Percentiles rank a stretch among this genome's conserved stretches.
These are phyloP conservation scores for Miichthys miiuy DNA, from an alignment of 2,797 vertebrate species.

Conservation along the genomic window DNA sequence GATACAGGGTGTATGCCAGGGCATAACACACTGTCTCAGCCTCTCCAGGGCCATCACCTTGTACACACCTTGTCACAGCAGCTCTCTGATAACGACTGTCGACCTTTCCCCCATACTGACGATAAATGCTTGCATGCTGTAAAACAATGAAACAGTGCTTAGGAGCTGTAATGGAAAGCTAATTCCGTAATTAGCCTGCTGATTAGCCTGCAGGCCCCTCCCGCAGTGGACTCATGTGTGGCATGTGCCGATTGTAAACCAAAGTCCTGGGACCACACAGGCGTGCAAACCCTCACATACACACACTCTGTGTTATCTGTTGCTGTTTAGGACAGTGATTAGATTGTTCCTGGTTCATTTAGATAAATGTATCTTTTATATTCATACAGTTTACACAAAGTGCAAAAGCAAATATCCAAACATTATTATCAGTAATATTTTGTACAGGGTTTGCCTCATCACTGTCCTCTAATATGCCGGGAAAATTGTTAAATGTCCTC, in stretches of 20 bases:
- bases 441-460: not conserved
- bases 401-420: not conserved
- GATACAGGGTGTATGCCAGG: not conserved
- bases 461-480: not conserved
- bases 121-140: constrained; percentile 67
- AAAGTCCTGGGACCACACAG: constrained; percentile 75
- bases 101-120: constrained; percentile 67
- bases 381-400: not conserved
- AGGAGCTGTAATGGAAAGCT: constrained; percentile 79
- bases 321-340: constrained; percentile 19
- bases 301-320: constrained; percentile 29
- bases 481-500: constrained; percentile 1
- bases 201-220: constrained; percentile 74
- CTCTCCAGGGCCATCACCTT: constrained; percentile 46
- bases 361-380: constrained; percentile 4
- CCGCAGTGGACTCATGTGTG: constrained; percentile 74
- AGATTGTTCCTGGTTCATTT: constrained; percentile 34
- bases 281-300: not conserved
- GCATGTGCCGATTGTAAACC: constrained; percentile 73
- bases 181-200: constrained; percentile 82
- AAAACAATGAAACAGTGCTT: constrained; percentile 83
- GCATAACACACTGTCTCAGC: constrained; percentile 7
- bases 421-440: not conserved
- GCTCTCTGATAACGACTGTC: constrained; percentile 47
- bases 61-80: constrained; percentile 51